Evolutionary conservation across 2,113 vertebrate species (phyloP), one percentile per base, ranked within the genome.

Genomic region (Pogonocichla stellata): DNA sequence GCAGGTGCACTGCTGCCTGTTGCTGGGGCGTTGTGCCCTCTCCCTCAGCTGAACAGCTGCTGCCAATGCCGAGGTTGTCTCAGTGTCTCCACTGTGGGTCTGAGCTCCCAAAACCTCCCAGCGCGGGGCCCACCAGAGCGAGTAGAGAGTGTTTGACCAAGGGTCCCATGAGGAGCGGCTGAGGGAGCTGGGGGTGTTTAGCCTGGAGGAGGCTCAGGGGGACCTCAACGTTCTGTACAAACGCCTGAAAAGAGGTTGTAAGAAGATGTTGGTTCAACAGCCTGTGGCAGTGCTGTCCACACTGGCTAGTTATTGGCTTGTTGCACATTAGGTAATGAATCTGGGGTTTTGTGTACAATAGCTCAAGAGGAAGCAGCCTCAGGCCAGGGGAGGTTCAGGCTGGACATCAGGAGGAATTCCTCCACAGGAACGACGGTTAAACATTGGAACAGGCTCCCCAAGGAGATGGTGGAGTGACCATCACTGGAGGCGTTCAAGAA

Each of bases 141-240:
- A 34, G 53, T 4, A 2, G 43, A 2, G 33, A 20, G 17, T 5
- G 45, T 45, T 66, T 53, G 24, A 50, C 48, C 38, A 26, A 17
- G 11, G n/a, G 45, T 60, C n/a, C n/a, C 14, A 0, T 19, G 38
- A 47, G 40, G n/a, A 67, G 61, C 0, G 0, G 58, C 38, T 45
- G 38, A 60, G 51, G 33, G 18, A 74, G 19, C 17, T 61, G 60
- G 5, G 5, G 9, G 15, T n/a, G 19, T 45, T 77, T 10, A 28
- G 54, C 86, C 51, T 58, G 53, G 10, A 60, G 33, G 10, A 47
- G 53, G 29, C 47, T 61, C 31, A n/a, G 61, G 29, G 6, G 10
- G 6, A 15, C 14, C 47, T 26, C 12, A 15, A 40, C 24, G 20
- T 36, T 54, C 70, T 34, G 17, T 53, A 18, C 69, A 29, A 17